A percentile compares a stretch with the other conserved stretches of the same genome.
Conservation (phyloP, 2,888 invertebrate genomes). For the Pseudanteris insignis region DNA sequence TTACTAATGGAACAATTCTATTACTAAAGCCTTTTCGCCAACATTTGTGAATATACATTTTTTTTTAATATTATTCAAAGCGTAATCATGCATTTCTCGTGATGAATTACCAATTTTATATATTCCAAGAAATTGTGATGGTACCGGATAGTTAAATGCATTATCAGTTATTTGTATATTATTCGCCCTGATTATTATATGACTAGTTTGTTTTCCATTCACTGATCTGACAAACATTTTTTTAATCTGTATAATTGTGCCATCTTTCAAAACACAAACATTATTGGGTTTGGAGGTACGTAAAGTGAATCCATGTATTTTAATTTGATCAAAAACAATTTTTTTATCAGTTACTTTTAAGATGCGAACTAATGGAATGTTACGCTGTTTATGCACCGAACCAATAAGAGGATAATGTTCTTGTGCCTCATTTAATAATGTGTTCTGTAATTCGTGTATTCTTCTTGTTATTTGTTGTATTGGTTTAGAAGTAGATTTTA, state of each 20-base stretch:
- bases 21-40: too few relatives aligned
- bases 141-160: too few relatives aligned
- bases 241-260: constrained; percentile 12
- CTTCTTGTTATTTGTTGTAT: constrained; percentile 11
- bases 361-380: constrained; percentile 2
- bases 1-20: too few relatives aligned
- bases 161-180: too few relatives aligned
- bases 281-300: constrained; percentile 19
- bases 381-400: not conserved
- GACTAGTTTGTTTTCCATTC: constrained; percentile 3
- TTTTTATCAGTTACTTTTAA: not conserved
- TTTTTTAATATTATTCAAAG: too few relatives aligned
- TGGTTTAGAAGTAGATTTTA: constrained; percentile 16
- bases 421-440: not conserved
- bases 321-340: constrained; percentile 9
- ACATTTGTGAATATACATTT: too few relatives aligned
- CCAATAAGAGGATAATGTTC: constrained; percentile 10
- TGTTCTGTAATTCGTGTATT: constrained; percentile 12
- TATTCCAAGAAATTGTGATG: too few relatives aligned
- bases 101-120: too few relatives aligned
- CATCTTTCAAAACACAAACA: constrained; percentile 12
- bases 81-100: too few relatives aligned
- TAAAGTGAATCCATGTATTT: constrained; percentile 9
- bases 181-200: constrained; percentile 17
- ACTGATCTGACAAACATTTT: constrained; percentile 12